These are phyloP conservation scores for rabbit (Oryctolagus cuniculus) DNA, from an alignment of 2,113 vertebrate species.

Conservation along the genomic window mOryCun1.1 NC_091441.1:62682001-62682500, in stretches of 20 bases:
- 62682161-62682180: neutral
- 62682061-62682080: neutral
- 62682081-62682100: neutral
- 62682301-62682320: neutral
- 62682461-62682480: slow-evolving; percentile 27
- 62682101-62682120: slow-evolving; percentile 6
- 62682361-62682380: neutral
- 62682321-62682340: neutral
- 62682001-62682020: neutral
- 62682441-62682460: neutral
- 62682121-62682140: neutral
- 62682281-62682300: neutral
- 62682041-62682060: neutral
- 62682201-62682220: neutral
- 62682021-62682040: neutral
- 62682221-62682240: neutral
- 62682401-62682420: neutral
- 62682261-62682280: neutral
- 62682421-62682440: neutral
- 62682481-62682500: neutral
- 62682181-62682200: neutral
- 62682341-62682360: neutral
- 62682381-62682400: neutral
- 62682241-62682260: neutral
- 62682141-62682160: neutral